phyloP scores from a whole-genome alignment of 2,797 vertebrate genomes.

The Tarsius wallacei region DNA sequence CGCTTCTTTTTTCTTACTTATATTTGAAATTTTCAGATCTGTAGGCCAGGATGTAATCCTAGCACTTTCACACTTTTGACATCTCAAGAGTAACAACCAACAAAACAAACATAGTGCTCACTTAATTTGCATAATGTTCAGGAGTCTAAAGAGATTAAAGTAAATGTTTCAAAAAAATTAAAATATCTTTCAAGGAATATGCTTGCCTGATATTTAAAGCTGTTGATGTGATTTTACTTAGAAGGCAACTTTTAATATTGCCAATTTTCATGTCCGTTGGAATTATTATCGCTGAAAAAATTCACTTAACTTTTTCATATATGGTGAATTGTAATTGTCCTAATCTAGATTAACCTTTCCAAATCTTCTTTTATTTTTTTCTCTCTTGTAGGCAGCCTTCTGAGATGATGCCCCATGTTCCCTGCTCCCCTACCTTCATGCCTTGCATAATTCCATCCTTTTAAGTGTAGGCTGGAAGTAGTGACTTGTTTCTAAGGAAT shows the following conservation, averaged over 20 bases:
- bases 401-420: background rate
- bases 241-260: background rate
- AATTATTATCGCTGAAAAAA: background rate
- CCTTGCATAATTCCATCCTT: rapidly evolving
- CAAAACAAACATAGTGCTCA: background rate
- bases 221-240: background rate
- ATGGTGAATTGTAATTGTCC: background rate
- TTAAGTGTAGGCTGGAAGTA: no score
- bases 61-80: background rate
- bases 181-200: background rate
- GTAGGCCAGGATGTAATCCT: background rate
- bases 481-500: rapidly evolving
- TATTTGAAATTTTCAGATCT: background rate
- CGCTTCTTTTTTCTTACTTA: background rate
- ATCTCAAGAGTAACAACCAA: background rate
- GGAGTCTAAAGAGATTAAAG: background rate
- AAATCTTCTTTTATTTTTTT: background rate
- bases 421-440: no score
- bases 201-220: background rate
- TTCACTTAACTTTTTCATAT: background rate
- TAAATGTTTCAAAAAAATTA: constrained; percentile 3
- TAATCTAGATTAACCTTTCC: background rate
- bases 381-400: background rate
- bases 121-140: background rate
- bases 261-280: background rate